A percentile compares a stretch with the other conserved stretches of the same genome.
Conservation (phyloP, 1,140 invertebrate genomes). For the Drosophila kepulauana region DNA sequence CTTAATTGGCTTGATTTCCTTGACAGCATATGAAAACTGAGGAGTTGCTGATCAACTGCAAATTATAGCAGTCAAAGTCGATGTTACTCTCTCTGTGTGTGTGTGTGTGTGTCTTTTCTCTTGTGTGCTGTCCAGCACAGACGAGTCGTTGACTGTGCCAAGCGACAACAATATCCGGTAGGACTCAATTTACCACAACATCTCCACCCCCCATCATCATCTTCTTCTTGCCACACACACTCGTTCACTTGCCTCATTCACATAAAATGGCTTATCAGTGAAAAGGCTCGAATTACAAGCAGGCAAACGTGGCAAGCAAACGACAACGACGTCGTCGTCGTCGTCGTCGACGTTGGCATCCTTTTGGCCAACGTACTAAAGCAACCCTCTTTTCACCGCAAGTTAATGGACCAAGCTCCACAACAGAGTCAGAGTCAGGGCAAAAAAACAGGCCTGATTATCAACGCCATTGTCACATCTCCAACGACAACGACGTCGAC, state of each 20-base stretch:
- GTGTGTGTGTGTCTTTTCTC: not conserved
- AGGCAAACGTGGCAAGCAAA: slow-evolving; percentile 17
- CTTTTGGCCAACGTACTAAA: slow-evolving; percentile 31
- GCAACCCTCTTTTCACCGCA: slow-evolving; percentile 10
- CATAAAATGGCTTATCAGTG: slow-evolving; percentile 75
- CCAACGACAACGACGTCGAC: slow-evolving; percentile 13
- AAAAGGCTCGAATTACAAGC: slow-evolving; percentile 65
- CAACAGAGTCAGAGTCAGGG: not conserved
- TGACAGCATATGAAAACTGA: slow-evolving; percentile 8
- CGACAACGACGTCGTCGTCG: not conserved
- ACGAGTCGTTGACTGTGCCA: slow-evolving; percentile 18
- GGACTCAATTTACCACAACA: slow-evolving; percentile 71
- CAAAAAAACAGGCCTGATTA: slow-evolving; percentile 49
- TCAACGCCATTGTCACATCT: slow-evolving; percentile 78
- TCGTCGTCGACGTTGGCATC: not conserved
- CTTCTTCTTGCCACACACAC: not conserved
- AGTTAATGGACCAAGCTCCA: slow-evolving; percentile 59
- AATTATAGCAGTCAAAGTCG: slow-evolving; percentile 11
- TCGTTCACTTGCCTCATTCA: not conserved
- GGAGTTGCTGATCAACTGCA: slow-evolving; percentile 2
- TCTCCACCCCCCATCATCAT: not conserved
- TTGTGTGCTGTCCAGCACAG: slow-evolving; percentile 31
- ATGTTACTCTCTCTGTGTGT: not conserved
- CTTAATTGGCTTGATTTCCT: slow-evolving; percentile 26
- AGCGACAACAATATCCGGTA: slow-evolving; percentile 63